Evolutionary conservation across 2,797 vertebrate species (phyloP), one percentile per base, ranked within the genome.

Genomic region (Pseudochaenichthys georgianus): DNA sequence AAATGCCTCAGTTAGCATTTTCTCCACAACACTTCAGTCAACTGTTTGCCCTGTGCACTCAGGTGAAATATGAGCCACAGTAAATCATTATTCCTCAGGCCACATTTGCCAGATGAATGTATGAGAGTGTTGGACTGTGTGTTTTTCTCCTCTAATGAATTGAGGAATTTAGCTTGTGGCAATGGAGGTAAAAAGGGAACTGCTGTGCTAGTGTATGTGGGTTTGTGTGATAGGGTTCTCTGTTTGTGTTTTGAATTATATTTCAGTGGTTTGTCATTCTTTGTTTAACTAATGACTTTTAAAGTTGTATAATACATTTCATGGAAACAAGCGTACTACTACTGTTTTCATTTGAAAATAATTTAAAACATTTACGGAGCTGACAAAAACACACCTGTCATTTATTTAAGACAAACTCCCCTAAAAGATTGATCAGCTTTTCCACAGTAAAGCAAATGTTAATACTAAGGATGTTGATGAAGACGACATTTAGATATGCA

Each of bases 111-210:
- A 94, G 94, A 95, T 95, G 93, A 95, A 95, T 94, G 94, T 92
- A 90, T 77, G 89, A 91, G 90, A 92, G 92, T 94, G 93, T 91
- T 92, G 90, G 87, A 91, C 93, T 92, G 89, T 88, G 88, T 95
- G 91, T 94, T 94, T 94, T 94, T 94, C 93, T 93, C 93, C 92
- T 94, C 92, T 95, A 95, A 95, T 95, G 94, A 95, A 95, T 95
- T 95, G 94, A 94, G 89, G 94, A 94, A 95, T 95, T 95, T 92
- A 93, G 93, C 92, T 94, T 83, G 90, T 93, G 93, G 94, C 88
- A 81, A 81, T 91, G 83, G 82, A 87, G 82, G 87, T 88, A 92
- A 92, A 94, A 81, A 89, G 86, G 80, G 81, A 87, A 86, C 82
- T 75, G 68, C 78, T 89, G 83, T 88, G 61, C 81, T 86, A 23